These are phyloP conservation scores for Elaeidobius kamerunicus DNA, from an alignment of 2,888 invertebrate genomes.

Conservation along the genomic window DNA sequence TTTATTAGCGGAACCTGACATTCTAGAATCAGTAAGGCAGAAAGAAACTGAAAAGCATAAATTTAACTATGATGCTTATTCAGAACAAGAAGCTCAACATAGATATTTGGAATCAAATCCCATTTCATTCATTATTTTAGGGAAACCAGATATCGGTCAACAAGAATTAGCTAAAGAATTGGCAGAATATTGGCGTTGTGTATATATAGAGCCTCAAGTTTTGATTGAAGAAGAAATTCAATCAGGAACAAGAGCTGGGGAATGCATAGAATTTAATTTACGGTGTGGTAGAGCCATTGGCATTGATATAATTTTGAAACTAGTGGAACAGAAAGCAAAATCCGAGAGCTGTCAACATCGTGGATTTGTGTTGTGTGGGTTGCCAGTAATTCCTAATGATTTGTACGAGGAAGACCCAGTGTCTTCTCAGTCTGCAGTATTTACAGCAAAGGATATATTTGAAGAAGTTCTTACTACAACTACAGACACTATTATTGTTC, in stretches of 20 bases:
- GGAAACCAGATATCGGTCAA: constrained; percentile 58
- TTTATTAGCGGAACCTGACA: constrained; percentile 36
- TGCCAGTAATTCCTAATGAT: constrained; percentile 59
- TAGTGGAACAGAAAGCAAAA: constrained; percentile 54
- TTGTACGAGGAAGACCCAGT: constrained; percentile 46
- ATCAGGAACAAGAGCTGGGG: constrained; percentile 55
- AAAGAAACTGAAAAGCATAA: neutral
- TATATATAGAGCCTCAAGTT: constrained; percentile 57
- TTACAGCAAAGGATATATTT: constrained; percentile 47
- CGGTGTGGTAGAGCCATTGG: constrained; percentile 53
- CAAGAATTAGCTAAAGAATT: constrained; percentile 55
- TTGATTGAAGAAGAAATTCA: constrained; percentile 58
- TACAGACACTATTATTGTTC: constrained; percentile 33
- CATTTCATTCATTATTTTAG: constrained; percentile 57
- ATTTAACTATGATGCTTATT: constrained; percentile 47
- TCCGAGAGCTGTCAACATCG: constrained; percentile 55
- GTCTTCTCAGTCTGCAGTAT: constrained; percentile 47
- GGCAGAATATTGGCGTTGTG: constrained; percentile 56
- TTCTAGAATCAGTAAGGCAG: constrained; percentile 7
- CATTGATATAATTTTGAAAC: constrained; percentile 52
- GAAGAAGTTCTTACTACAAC: constrained; percentile 43
- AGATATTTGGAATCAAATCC: constrained; percentile 54
- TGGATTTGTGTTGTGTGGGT: constrained; percentile 64
- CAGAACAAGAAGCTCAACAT: constrained; percentile 54
- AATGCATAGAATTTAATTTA: constrained; percentile 58